A percentile compares a stretch with the other conserved stretches of the same genome.
These are phyloP conservation scores for Ariopsis seemanni DNA, from an alignment of 2,113 vertebrate genomes.

Conservation along the genomic window DNA sequence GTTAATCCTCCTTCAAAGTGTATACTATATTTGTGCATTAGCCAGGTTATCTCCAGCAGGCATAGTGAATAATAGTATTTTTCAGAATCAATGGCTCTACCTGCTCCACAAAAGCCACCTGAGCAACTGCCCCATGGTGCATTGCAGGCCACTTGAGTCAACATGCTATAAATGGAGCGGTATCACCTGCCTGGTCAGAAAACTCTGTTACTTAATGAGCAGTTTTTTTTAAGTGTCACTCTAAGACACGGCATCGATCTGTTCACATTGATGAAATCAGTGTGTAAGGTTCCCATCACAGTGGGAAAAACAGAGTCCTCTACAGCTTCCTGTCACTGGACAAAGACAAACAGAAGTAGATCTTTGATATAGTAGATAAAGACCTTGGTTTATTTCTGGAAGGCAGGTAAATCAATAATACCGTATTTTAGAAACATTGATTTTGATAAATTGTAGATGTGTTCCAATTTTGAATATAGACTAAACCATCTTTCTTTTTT, in stretches of 20 bases:
- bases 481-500: not conserved
- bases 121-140: slow-evolving; percentile 36
- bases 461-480: not conserved
- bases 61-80: slow-evolving; percentile 38
- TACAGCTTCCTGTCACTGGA: slow-evolving; percentile 24
- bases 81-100: slow-evolving; percentile 39
- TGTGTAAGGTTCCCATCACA: slow-evolving; percentile 11
- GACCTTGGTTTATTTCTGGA: not conserved
- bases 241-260: slow-evolving; percentile 43
- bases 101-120: slow-evolving; percentile 43
- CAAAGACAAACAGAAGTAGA: slow-evolving; percentile 11
- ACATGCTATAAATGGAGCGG: slow-evolving; percentile 45
- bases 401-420: not conserved
- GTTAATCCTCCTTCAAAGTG: slow-evolving; percentile 32
- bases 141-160: slow-evolving; percentile 29
- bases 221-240: slow-evolving; percentile 51
- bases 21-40: slow-evolving; percentile 12
- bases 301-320: slow-evolving; percentile 33
- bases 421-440: not conserved
- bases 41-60: not conserved
- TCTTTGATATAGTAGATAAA: not conserved
- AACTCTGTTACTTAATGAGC: slow-evolving; percentile 43
- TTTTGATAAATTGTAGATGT: slow-evolving; percentile 1
- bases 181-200: slow-evolving; percentile 42
- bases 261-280: slow-evolving; percentile 40